Evolutionary conservation across 2,888 invertebrate species (phyloP), one percentile per base, ranked within the genome.

Genomic region (Leucophenga montana): DNA sequence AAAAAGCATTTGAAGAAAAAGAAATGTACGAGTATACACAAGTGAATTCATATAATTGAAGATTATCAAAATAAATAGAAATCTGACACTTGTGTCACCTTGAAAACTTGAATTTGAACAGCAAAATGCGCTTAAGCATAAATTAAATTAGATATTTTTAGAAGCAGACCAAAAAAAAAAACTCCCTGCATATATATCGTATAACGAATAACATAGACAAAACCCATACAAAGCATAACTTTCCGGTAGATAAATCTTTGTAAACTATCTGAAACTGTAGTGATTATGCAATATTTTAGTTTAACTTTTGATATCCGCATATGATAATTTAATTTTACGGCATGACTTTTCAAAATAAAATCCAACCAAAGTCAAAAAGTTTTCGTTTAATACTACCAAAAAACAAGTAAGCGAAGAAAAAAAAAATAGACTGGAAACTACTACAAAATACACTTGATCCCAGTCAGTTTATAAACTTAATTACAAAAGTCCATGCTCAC

Each of bases 381-480:
- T 59, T 59, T 1, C n/a, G 6, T 27, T 57, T 20, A 11, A 1
- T 4, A 46, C n/a, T 18, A 27, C 1, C 18, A 27, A 57, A 22
- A 22, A 57, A 13, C 4, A 22, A 56, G 56, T 16, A 6, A 3
- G 46, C 1, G 46, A 46, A 46, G 8, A 27, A 59, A 59, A 14
- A 27, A 2, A 4, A 16, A 3, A 14, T 16, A 59, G 2, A 39
- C 16, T n/a, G 44, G 8, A 33, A 61, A 18, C 39, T 14, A 61
- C n/a, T 39, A 61, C n/a, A 39, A 61, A 53, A 68, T 56, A 62
- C 77, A 82, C 80, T 82, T 73, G 71, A 76, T 78, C 77, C 71
- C 78, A 81, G 83, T 69, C 75, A 57, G 48, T 46, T 69, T 71
- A 66, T 73, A 68, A 77, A 78, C 78, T 78, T 81, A 81, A 83